These are phyloP conservation scores for Cephalopterus ornatus DNA, from an alignment of 2,113 vertebrate genomes.

Conservation along the genomic window DNA sequence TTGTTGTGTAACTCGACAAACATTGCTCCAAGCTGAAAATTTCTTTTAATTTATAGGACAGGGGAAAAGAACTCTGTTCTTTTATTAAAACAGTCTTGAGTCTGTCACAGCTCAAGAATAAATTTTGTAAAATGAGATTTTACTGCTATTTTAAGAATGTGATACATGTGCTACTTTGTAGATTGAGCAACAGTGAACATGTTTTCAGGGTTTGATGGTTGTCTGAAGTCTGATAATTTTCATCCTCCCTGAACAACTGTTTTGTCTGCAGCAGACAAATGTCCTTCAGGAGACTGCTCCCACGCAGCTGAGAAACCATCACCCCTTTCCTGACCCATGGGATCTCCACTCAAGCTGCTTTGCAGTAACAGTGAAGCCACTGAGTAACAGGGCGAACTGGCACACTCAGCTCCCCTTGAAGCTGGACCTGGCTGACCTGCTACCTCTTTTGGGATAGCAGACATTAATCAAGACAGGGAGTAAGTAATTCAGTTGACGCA, in stretches of 20 bases:
- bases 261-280: background rate
- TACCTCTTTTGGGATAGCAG: background rate
- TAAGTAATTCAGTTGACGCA: background rate
- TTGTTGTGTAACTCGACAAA: background rate
- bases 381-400: background rate
- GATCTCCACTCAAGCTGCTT: background rate
- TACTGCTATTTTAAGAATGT: background rate
- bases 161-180: background rate
- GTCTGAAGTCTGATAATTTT: background rate
- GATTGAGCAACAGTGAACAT: fast-evolving
- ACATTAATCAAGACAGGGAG: background rate
- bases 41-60: background rate
- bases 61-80: background rate
- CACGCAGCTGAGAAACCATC: background rate
- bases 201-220: background rate
- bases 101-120: background rate
- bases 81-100: background rate
- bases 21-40: background rate
- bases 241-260: background rate
- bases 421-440: background rate
- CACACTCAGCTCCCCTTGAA: background rate
- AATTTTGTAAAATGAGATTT: background rate
- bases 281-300: background rate
- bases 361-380: background rate
- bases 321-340: background rate